phyloP scores from a whole-genome alignment of 2,113 vertebrate genomes.

The Parus major region DNA sequence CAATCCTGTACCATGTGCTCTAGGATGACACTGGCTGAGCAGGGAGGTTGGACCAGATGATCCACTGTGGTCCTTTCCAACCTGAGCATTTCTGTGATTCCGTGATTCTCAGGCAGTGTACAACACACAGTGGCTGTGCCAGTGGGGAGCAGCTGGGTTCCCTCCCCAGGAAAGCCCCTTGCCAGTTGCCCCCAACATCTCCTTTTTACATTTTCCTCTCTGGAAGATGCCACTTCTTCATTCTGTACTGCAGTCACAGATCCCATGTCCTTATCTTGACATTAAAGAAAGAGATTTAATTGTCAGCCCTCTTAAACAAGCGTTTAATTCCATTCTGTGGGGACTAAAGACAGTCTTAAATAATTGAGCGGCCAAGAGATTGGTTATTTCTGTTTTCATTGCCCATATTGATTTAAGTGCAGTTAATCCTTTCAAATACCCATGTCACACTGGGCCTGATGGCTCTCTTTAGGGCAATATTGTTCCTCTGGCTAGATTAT shows the following conservation, averaged over 20 bases:
- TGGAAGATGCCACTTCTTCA: not conserved
- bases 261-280: conserved; percentile 20
- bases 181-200: rapidly evolving
- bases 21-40: not conserved
- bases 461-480: conserved; percentile 75
- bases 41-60: not conserved
- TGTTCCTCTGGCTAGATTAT: conserved; percentile 73
- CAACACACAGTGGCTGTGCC: rapidly evolving
- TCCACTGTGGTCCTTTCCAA: not conserved
- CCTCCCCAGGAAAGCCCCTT: not conserved
- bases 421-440: conserved; percentile 79
- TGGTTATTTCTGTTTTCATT: conserved; percentile 81
- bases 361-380: conserved; percentile 82
- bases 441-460: conserved; percentile 73
- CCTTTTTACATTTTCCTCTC: not conserved
- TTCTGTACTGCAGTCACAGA: not conserved
- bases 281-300: conserved; percentile 74
- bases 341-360: conserved; percentile 75
- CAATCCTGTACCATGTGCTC: not conserved
- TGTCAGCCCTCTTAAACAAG: conserved; percentile 64
- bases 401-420: conserved; percentile 80
- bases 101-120: not conserved
- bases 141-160: not conserved
- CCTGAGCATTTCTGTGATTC: not conserved
- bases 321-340: conserved; percentile 71